Evolutionary conservation across 2,888 invertebrate genomes (phyloP), one percentile per base, ranked within the genome.

Genomic region (Catocala fraxini): DNA sequence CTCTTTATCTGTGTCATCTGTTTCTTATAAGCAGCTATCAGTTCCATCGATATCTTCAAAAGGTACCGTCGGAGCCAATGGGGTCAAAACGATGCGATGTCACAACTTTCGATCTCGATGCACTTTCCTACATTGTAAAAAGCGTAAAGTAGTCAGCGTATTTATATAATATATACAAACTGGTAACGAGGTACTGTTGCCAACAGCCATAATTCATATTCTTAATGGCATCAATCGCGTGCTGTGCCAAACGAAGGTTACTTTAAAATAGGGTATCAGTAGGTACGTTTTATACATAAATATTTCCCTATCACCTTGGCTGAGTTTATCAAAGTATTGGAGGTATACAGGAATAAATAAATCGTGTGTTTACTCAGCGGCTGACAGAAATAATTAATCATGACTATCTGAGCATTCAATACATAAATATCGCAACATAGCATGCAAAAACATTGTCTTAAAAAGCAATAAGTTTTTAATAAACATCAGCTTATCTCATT

Each of bases 161-260:
- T 57, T 59, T 63, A 54, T 39, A 5, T 39, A 39, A 5, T 39
- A 39, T 39, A 7, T 1, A 63, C 67, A 63, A 67, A 69, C 63
- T 62, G 71, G 63, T 77, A 79, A 80, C 72, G 74, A 75, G 72
- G 47, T 62, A 59, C 58, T 55, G 70, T 70, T 75, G 84, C 83
- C 83, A 83, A 83, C 73, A 78, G 54, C 71, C 57, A 75, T 82
- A 56, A 74, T 63, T 81, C 77, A 81, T 81, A 71, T 78, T 70
- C 74, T 65, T 77, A 79, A 81, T 79, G 65, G 69, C 68, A 68
- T 73, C 71, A 77, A 73, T 71, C 55, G 63, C 60, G 62, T 53
- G 64, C 51, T 25, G 60, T 77, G 76, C 74, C 73, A 76, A 79
- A 71, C 71, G 72, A 73, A 76, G 75, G 59, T 63, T 59, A 62